These are phyloP conservation scores for Kryptolebias ocellatus DNA, from an alignment of 2,797 vertebrate genomes.

Conservation along the genomic window DNA sequence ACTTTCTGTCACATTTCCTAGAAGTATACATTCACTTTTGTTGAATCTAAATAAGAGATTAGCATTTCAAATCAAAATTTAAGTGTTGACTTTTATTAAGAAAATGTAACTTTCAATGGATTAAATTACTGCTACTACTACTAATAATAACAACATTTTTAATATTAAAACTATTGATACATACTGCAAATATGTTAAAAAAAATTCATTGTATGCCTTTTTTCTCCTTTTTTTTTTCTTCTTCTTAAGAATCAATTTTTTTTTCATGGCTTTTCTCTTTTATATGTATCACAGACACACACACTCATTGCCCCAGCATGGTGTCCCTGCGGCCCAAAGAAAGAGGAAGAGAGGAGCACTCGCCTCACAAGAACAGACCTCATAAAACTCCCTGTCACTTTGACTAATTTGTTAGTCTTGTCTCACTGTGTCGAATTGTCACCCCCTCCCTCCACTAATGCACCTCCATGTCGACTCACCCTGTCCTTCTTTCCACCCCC, in stretches of 20 bases:
- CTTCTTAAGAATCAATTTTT: slow-evolving; percentile 4
- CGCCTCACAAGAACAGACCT: slow-evolving; percentile 76
- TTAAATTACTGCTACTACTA: too few relatives aligned
- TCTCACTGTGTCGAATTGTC: slow-evolving; percentile 77
- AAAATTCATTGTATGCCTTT: not conserved
- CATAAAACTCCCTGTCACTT: slow-evolving; percentile 82
- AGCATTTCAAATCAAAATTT: too few relatives aligned
- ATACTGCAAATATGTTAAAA: too few relatives aligned
- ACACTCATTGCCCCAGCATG: slow-evolving; percentile 5
- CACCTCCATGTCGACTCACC: slow-evolving; percentile 53
- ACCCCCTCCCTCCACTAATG: slow-evolving; percentile 46
- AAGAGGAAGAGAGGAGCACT: slow-evolving; percentile 53
- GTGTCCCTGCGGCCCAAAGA: slow-evolving; percentile 57
- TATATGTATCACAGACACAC: slow-evolving; percentile 15
- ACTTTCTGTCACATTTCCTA: too few relatives aligned
- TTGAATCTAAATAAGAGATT: too few relatives aligned
- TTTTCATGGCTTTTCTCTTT: slow-evolving; percentile 21
- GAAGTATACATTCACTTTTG: too few relatives aligned
- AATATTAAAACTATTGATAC: too few relatives aligned
- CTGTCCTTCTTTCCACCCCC: slow-evolving; percentile 55
- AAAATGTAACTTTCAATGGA: too few relatives aligned
- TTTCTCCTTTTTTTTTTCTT: slow-evolving; percentile 1
- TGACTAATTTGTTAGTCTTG: slow-evolving; percentile 85
- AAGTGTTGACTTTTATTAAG: too few relatives aligned
- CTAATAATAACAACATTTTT: too few relatives aligned